Evolutionary conservation across 2,888 invertebrate species (phyloP).

Genomic region (Sphaeridia pumilis): DNA sequence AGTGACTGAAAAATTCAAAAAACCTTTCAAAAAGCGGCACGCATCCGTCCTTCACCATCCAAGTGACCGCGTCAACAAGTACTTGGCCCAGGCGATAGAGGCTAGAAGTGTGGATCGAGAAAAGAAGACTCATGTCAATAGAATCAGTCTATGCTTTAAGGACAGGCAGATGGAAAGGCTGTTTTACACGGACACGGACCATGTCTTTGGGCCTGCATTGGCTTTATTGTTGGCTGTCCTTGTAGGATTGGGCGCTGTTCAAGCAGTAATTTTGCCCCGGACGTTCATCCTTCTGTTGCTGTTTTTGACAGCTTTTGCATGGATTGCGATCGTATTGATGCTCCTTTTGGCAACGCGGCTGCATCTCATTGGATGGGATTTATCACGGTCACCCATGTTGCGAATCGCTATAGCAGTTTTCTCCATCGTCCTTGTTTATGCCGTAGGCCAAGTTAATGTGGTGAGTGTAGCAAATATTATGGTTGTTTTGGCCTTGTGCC

Average conservation of each 20-base stretch:
- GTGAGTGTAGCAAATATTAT: constrained; percentile 48
- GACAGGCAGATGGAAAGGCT: constrained; percentile 68
- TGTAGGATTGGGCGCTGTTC: constrained; percentile 61
- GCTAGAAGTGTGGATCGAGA: constrained; percentile 81
- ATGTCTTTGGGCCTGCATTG: constrained; percentile 70
- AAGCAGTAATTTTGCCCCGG: constrained; percentile 68
- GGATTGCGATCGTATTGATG: constrained; percentile 78
- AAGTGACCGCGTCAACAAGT: constrained; percentile 82
- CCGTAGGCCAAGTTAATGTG: constrained; percentile 84
- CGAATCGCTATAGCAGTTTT: constrained; percentile 76
- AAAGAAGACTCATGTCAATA: constrained; percentile 76
- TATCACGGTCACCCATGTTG: constrained; percentile 68
- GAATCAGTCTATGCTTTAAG: constrained; percentile 72
- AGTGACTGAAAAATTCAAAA: constrained; percentile 75
- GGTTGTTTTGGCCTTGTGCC: constrained; percentile 1
- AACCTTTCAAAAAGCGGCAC: constrained; percentile 76
- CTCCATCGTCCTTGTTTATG: constrained; percentile 72
- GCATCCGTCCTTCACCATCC: constrained; percentile 78
- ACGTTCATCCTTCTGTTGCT: constrained; percentile 70
- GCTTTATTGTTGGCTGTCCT: constrained; percentile 58
- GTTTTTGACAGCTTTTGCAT: constrained; percentile 78
- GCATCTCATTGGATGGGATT: constrained; percentile 73
- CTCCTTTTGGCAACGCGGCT: constrained; percentile 69
- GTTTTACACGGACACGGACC: constrained; percentile 76
- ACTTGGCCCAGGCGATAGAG: constrained; percentile 70